Percentiles rank a stretch among this genome's conserved stretches.
phyloP scores from a whole-genome alignment of 2,888 invertebrate genomes.

The Conus canariensis region DNA sequence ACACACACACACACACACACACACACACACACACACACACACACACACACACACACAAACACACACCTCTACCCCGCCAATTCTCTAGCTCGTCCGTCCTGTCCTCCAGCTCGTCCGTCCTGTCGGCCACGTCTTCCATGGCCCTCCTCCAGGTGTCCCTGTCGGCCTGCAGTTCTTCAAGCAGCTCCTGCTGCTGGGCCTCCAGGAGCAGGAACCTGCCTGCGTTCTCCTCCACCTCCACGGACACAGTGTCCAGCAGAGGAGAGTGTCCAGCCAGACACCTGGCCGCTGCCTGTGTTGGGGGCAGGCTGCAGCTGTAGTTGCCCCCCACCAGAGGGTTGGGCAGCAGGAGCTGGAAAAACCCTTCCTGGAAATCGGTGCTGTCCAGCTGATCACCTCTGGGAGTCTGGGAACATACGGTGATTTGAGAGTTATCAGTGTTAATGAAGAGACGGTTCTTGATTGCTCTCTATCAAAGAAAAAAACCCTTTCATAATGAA shows the following conservation, averaged over 20 bases:
- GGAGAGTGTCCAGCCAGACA: neutral
- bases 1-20: no score
- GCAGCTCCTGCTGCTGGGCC: slow-evolving; percentile 3
- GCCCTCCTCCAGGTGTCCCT: neutral
- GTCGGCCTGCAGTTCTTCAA: neutral
- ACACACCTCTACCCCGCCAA: neutral
- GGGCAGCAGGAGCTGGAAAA: slow-evolving; percentile 15
- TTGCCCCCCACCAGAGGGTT: slow-evolving; percentile 7
- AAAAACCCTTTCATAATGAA: no score
- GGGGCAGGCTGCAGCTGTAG: neutral
- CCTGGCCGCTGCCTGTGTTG: neutral
- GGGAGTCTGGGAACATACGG: neutral
- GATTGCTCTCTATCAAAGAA: no score
- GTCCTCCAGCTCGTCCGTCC: neutral
- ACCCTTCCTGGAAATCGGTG: neutral
- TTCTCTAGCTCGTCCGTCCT: neutral
- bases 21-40: neutral
- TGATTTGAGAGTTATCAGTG: neutral
- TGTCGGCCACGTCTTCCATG: neutral
- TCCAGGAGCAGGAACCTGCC: slow-evolving; percentile 13
- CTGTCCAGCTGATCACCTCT: neutral
- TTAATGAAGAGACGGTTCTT: no score
- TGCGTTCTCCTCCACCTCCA: neutral
- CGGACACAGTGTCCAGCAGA: neutral
- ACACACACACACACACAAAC: slow-evolving; percentile 9